These are phyloP conservation scores for Poecilobothrus nobilitatus DNA, from an alignment of 2,888 invertebrate genomes.

Conservation along the genomic window DNA sequence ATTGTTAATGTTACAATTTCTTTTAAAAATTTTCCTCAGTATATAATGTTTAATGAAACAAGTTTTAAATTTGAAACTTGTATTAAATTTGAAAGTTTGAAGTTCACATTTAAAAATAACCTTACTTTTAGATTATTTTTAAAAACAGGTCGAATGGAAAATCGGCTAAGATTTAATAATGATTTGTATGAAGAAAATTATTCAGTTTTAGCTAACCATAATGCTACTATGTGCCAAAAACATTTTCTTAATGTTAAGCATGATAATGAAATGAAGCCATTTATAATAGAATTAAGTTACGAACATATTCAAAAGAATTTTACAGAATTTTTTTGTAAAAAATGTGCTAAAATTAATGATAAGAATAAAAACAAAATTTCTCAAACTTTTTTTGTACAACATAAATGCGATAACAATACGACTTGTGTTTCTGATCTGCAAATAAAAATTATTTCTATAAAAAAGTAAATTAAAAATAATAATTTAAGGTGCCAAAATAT, in stretches of 20 bases:
- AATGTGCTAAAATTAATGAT: background rate
- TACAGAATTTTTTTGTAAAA: background rate
- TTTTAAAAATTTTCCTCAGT: slow-evolving; percentile 24
- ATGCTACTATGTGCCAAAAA: background rate
- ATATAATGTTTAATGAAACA: slow-evolving; percentile 26
- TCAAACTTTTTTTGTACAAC: background rate
- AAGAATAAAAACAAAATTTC: background rate
- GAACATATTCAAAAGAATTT: slow-evolving; percentile 17
- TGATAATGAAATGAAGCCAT: slow-evolving; percentile 24
- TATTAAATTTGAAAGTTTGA: slow-evolving; percentile 19
- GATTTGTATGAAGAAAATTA: slow-evolving; percentile 14
- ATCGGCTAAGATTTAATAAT: slow-evolving; percentile 20
- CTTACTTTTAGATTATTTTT: slow-evolving; percentile 7
- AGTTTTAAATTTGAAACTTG: slow-evolving; percentile 24
- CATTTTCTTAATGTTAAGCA: slow-evolving; percentile 20
- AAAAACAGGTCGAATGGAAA: slow-evolving; percentile 20
- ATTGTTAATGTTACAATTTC: slow-evolving; percentile 33
- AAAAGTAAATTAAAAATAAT: background rate
- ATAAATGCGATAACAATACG: background rate
- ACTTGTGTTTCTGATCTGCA: background rate
- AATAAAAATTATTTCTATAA: background rate
- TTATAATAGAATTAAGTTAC: slow-evolving; percentile 24
- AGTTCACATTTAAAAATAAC: background rate
- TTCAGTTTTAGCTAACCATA: slow-evolving; percentile 19
- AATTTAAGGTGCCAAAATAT: background rate